Evolutionary conservation across 2,797 vertebrate genomes (phyloP).

Genomic region (Syngnathus acus): DNA sequence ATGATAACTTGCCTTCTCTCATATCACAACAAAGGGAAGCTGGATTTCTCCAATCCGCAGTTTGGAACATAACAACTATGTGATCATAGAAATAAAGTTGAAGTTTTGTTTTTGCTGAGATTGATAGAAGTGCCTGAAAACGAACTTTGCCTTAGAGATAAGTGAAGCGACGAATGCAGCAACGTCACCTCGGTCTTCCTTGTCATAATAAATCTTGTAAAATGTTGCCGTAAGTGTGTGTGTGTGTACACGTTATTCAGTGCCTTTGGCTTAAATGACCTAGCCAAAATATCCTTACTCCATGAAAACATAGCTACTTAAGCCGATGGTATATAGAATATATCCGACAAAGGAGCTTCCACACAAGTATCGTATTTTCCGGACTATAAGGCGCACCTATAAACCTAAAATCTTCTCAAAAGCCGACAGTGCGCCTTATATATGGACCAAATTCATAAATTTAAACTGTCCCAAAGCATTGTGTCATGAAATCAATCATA

Average conservation of each 20-base stretch:
- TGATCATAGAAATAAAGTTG: slow-evolving; percentile 23
- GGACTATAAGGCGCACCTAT: too few species aligned
- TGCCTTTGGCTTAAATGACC: too few species aligned
- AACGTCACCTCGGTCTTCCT: slow-evolving; percentile 9
- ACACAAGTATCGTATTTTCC: too few species aligned
- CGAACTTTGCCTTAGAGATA: slow-evolving; percentile 35
- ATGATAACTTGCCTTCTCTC: neutral
- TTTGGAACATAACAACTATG: slow-evolving; percentile 13
- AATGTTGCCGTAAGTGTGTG: slow-evolving; percentile 9
- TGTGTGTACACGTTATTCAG: neutral
- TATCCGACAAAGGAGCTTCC: too few species aligned
- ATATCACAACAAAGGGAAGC: neutral
- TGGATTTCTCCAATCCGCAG: slow-evolving; percentile 3
- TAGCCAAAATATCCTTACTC: too few species aligned
- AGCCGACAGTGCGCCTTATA: too few species aligned
- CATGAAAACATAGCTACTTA: too few species aligned
- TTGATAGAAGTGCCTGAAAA: slow-evolving; percentile 14
- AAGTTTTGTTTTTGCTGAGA: slow-evolving; percentile 18
- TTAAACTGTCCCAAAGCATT: too few species aligned
- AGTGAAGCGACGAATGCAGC: slow-evolving; percentile 12
- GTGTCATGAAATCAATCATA: too few species aligned
- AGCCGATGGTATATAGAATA: too few species aligned
- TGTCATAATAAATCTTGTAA: slow-evolving; percentile 21
- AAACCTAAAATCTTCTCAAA: too few species aligned
- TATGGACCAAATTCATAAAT: too few species aligned